Base-by-base conservation (phyloP, 2,113 vertebrate species). In the Petrocephalus zakoni region DNA sequence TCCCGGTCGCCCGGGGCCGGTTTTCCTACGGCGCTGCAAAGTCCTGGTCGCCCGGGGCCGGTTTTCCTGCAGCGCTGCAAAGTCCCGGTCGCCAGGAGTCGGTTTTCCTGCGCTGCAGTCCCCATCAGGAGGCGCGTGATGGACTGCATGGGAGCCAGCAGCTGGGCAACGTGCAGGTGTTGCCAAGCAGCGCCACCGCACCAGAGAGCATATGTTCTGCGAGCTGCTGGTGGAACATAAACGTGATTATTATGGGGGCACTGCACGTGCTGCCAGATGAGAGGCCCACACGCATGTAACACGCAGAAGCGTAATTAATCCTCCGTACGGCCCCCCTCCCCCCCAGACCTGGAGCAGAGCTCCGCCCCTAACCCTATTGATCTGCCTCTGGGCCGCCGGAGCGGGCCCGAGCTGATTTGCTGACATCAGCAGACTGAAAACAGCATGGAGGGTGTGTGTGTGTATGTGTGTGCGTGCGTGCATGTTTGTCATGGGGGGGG, bases 351-450 rank as follows among this genome's bases (percentile, higher is more conserved):
- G 0, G 4, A 61, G 81, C 46, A 21, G 10, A 56, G 52, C 72
- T 21, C 87, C 37, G 21, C 10, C 78, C 34, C 75, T 42, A 15
- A 21, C 42, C 42, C 87, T 22, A 61, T 56, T 46, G 72, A 82
- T 88, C 34, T 46, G 68, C 75, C 78, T 83, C 22, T 83, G 37
- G 53, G 78, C 56, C n/a, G 37, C 56, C 25, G 37, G 53, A 15
- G 58, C 29, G 58, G 29, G 34, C 87, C 34, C 11, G 21, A 58
- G 37, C 53, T 61, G 42, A 61, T 88, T 61, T 88, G 78, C 87
- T 83, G 87, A 88, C 87, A 82, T 88, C 75, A 82, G 72, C 68
- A 53, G 87, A 51, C 52, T 81, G 78, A 52, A 21, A 22, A 83
- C 11, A 51, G 87, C 1, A 10, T 83, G 25, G 52, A 8, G 52